A percentile compares a stretch with the other conserved stretches of the same genome.
phyloP scores from a whole-genome alignment of 1,140 invertebrate species.

The Stenopsyche tienmushanensis region DNA sequence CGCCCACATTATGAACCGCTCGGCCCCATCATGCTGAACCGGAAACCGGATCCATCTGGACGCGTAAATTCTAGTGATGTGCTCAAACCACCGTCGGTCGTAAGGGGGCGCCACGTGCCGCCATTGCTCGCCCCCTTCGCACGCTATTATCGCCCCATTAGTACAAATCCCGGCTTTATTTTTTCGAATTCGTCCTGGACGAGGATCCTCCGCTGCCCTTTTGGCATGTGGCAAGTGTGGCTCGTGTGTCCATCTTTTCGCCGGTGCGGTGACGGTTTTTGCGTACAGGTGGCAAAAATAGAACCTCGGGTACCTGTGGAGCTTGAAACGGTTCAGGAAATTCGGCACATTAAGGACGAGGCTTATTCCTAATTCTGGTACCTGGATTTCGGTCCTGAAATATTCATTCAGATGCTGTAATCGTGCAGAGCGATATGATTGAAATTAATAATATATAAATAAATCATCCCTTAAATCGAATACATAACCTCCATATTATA shows the following conservation, averaged over 20 bases:
- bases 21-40: background rate
- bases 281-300: background rate
- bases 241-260: background rate
- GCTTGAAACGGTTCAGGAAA: background rate
- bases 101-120: background rate
- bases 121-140: background rate
- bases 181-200: background rate
- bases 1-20: slow-evolving; percentile 2
- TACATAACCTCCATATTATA: too few species aligned
- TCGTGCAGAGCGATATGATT: too few species aligned
- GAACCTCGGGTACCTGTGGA: slow-evolving; percentile 23
- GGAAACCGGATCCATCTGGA: background rate
- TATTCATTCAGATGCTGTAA: too few species aligned
- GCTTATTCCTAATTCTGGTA: too few species aligned
- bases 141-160: background rate
- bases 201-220: background rate
- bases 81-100: too few species aligned
- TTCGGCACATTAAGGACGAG: background rate
- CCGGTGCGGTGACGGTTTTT: background rate
- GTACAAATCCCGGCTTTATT: too few species aligned
- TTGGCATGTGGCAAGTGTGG: background rate
- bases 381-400: too few species aligned
- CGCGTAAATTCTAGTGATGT: background rate
- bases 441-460: too few species aligned
- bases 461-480: too few species aligned